These are phyloP conservation scores for Frankliniella fusca DNA, from an alignment of 2,888 invertebrate genomes.

Conservation along the genomic window DNA sequence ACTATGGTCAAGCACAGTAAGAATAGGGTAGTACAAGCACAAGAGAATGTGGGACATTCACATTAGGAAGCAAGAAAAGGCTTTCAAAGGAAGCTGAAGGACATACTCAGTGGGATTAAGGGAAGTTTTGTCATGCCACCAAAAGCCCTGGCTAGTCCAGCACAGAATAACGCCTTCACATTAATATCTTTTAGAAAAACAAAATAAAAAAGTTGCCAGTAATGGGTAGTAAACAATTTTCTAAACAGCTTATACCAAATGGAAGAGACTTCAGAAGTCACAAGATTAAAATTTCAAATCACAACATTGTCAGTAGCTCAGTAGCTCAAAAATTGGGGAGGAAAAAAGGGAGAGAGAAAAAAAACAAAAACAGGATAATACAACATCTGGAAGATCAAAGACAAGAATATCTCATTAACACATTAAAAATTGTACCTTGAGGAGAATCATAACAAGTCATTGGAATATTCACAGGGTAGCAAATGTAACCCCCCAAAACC, in stretches of 20 bases:
- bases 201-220: too few species aligned
- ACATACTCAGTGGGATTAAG: not conserved
- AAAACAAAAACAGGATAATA: not conserved
- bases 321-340: not conserved
- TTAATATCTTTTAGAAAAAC: too few species aligned
- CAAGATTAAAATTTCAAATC: not conserved
- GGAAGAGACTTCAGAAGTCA: not conserved
- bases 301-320: not conserved
- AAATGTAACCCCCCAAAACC: too few species aligned
- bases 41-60: conserved; percentile 3
- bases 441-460: not conserved
- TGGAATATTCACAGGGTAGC: not conserved
- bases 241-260: too few species aligned
- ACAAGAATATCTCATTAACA: too few species aligned
- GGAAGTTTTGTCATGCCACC: conserved; percentile 15
- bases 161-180: too few species aligned
- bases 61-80: not conserved
- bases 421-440: not conserved
- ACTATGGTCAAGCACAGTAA: not conserved
- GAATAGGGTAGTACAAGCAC: not conserved
- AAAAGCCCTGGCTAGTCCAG: not conserved
- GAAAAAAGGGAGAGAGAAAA: not conserved
- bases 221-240: too few species aligned
- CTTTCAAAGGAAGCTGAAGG: not conserved
- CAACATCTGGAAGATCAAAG: not conserved